A percentile compares a stretch with the other conserved stretches of the same genome.
phyloP scores from a whole-genome alignment of 1,140 invertebrate species.

The Magallana ariakensis region DNA sequence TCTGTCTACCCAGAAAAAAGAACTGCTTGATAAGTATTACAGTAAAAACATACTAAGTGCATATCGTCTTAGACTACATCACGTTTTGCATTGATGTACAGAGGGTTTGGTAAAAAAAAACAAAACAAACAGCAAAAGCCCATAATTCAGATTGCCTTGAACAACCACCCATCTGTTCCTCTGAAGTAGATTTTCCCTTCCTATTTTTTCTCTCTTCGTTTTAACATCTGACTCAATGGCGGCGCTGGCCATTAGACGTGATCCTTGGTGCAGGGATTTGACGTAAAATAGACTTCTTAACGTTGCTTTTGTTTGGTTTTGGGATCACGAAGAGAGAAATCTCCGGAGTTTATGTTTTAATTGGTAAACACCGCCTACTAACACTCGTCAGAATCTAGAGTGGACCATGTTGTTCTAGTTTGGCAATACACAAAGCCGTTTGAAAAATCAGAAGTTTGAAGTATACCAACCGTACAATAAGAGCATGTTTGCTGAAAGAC shows the following conservation, averaged over 20 bases:
- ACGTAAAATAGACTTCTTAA: background rate
- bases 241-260: background rate
- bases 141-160: background rate
- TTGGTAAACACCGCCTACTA: background rate
- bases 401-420: background rate
- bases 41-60: background rate
- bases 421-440: conserved; percentile 15
- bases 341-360: background rate
- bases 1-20: background rate
- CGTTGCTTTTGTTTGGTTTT: background rate
- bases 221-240: background rate
- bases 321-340: background rate
- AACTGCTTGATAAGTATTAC: background rate
- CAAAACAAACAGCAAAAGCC: background rate
- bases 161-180: background rate
- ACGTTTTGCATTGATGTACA: too few relatives aligned
- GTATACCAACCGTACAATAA: background rate
- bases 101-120: too few relatives aligned
- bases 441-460: background rate
- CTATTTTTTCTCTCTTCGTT: background rate
- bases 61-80: background rate
- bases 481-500: background rate
- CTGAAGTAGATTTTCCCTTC: background rate
- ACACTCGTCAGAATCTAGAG: background rate
- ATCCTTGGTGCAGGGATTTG: background rate